These are phyloP conservation scores for Gambusia affinis DNA, from an alignment of 2,113 vertebrate species.

Conservation along the genomic window DNA sequence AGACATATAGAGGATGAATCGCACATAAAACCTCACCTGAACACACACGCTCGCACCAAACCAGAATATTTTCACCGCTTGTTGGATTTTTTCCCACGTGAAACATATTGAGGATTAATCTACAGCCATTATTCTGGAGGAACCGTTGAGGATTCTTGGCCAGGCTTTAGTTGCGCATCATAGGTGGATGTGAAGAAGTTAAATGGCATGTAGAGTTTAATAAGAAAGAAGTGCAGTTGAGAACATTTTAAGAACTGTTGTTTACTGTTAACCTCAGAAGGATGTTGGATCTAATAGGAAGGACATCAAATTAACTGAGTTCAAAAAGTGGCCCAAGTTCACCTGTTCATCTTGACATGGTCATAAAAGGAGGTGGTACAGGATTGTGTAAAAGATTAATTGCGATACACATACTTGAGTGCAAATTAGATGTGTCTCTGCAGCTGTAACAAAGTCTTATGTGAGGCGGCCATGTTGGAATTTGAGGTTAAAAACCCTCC, in stretches of 20 bases:
- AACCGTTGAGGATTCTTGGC: neutral
- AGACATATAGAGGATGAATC: conserved; percentile 18
- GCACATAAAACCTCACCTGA: neutral
- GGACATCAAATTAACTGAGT: neutral
- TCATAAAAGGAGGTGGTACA: neutral
- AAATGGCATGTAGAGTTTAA: too few species aligned
- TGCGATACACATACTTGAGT: neutral
- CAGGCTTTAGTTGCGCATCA: neutral
- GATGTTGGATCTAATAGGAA: too few species aligned
- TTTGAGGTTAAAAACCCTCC: neutral
- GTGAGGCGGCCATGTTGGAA: neutral
- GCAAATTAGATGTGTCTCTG: neutral
- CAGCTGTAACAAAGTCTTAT: too few species aligned
- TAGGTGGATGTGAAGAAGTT: too few species aligned
- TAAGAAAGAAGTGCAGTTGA: too few species aligned
- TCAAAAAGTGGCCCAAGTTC: neutral
- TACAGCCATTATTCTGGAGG: neutral
- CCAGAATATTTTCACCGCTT: conserved; percentile 1
- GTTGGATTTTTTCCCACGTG: conserved; percentile 24
- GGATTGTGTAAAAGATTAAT: neutral
- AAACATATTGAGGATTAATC: conserved; percentile 13
- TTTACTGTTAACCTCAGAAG: too few species aligned
- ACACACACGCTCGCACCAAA: conserved; percentile 10
- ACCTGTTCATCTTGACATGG: neutral
- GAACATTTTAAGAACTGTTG: too few species aligned